Evolutionary conservation across 1,140 invertebrate species (phyloP).

Genomic region (Phortica variegata): DNA sequence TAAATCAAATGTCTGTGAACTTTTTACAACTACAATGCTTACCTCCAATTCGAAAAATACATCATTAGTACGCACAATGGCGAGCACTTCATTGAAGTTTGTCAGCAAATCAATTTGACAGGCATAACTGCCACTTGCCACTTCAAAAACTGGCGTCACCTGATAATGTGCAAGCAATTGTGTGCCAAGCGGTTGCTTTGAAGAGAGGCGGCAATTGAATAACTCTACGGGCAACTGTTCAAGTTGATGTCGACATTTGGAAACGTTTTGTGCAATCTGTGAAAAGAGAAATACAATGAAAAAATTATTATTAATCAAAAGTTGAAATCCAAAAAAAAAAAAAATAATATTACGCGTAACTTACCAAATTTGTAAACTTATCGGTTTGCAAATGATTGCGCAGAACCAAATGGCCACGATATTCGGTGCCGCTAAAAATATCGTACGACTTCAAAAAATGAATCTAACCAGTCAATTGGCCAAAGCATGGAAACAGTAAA

Average conservation of each 20-base stretch:
- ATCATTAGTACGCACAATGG: conserved; percentile 40
- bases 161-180: conserved; percentile 42
- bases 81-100: conserved; percentile 37
- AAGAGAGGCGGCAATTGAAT: conserved; percentile 38
- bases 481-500: conserved; percentile 4
- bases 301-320: conserved; percentile 1
- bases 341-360: conserved; percentile 1
- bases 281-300: background rate
- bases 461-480: conserved; percentile 35
- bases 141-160: conserved; percentile 40
- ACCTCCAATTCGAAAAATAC: conserved; percentile 47
- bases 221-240: conserved; percentile 29
- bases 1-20: background rate
- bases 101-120: conserved; percentile 38
- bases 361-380: conserved; percentile 50
- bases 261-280: conserved; percentile 41
- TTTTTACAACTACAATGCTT: background rate
- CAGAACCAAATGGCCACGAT: conserved; percentile 38
- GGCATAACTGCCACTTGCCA: conserved; percentile 28
- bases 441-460: conserved; percentile 46
- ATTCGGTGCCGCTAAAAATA: conserved; percentile 50
- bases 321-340: too few species aligned
- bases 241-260: conserved; percentile 34
- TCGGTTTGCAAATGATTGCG: conserved; percentile 54
- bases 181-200: conserved; percentile 33